These are phyloP conservation scores for Aldrovandia affinis DNA, from an alignment of 2,797 vertebrate species.

Conservation along the genomic window DNA sequence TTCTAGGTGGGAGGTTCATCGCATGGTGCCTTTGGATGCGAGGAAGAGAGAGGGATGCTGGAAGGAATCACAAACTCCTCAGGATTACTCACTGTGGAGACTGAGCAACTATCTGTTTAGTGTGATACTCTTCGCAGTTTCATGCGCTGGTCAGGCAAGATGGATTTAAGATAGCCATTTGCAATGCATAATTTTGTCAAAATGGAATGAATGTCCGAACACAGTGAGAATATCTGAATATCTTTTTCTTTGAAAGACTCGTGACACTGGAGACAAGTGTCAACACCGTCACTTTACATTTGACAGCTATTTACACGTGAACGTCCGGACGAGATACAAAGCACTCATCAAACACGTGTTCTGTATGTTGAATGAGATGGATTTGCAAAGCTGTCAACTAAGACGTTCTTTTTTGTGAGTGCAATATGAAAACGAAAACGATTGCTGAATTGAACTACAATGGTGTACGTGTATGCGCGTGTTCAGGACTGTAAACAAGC, in stretches of 20 bases:
- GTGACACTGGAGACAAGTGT: conserved; percentile 24
- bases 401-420: conserved; percentile 9
- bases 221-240: background rate
- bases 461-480: conserved; percentile 2
- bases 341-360: conserved; percentile 27
- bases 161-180: conserved; percentile 9
- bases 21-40: conserved; percentile 36
- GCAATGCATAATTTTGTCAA: background rate
- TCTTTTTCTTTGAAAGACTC: background rate
- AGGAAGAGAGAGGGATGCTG: conserved; percentile 40
- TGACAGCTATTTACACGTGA: conserved; percentile 20
- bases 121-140: conserved; percentile 6
- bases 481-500: conserved; percentile 28
- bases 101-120: conserved; percentile 6
- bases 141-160: background rate
- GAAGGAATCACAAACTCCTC: conserved; percentile 38
- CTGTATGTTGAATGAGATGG: background rate
- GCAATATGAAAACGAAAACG: background rate
- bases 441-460: background rate
- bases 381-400: conserved; percentile 18
- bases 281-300: conserved; percentile 42
- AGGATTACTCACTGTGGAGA: conserved; percentile 28
- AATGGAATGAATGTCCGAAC: background rate
- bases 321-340: conserved; percentile 1
- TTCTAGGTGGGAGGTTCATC: conserved; percentile 39